A percentile compares a stretch with the other conserved stretches of the same genome.
Evolutionary conservation across 2,797 vertebrate genomes (phyloP).

Genomic region (Okamejei kenojei): DNA sequence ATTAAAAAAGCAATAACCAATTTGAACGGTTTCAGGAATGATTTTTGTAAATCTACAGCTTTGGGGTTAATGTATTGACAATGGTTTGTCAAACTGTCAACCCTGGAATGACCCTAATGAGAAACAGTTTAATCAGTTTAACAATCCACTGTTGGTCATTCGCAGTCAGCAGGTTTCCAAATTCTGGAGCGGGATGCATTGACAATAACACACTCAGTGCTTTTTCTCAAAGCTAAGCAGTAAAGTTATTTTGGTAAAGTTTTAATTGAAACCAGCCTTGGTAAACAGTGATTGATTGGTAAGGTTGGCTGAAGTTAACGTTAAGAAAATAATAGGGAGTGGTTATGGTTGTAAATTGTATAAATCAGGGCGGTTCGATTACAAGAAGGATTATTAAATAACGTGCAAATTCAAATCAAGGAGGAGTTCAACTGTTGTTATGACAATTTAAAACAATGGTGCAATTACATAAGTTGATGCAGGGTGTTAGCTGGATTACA

Average conservation of each 20-base stretch:
- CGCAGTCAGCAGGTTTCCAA: neutral
- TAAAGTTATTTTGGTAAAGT: neutral
- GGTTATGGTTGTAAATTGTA: neutral
- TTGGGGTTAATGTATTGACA: slow-evolving; percentile 5
- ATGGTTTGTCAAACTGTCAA: slow-evolving; percentile 27
- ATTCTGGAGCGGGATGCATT: slow-evolving; percentile 4
- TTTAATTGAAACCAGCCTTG: neutral
- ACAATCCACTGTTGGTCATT: slow-evolving; percentile 25
- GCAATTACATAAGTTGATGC: neutral
- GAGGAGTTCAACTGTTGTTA: neutral
- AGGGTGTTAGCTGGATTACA: neutral
- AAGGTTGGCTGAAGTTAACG: neutral
- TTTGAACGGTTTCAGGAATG: neutral
- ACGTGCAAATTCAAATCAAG: neutral
- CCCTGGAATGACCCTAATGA: neutral
- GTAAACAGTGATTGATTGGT: neutral
- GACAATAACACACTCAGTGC: neutral
- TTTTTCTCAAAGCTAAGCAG: neutral
- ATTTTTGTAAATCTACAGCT: neutral
- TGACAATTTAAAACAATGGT: neutral
- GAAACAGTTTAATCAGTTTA: slow-evolving; percentile 31
- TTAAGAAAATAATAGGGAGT: neutral
- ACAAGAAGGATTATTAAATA: neutral
- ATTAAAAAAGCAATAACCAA: neutral
- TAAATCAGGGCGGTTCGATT: neutral